Percentiles rank a stretch among this genome's conserved stretches.
phyloP scores from a whole-genome alignment of 2,113 vertebrate genomes.

The Ptychochromis oligacanthus region DNA sequence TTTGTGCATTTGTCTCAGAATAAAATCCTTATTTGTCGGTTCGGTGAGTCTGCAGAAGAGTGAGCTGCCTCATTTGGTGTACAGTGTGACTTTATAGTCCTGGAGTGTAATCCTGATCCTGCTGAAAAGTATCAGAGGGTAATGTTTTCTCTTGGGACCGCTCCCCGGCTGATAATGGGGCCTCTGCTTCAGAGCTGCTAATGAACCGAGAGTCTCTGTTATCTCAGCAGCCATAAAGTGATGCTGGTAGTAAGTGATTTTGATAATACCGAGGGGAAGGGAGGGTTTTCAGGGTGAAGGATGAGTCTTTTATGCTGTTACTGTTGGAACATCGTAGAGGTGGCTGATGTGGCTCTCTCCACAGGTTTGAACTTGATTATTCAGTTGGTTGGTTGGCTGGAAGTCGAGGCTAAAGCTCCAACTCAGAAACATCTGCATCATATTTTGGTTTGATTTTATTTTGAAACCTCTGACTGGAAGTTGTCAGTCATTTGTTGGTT shows the following conservation, averaged over 20 bases:
- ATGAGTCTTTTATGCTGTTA: neutral
- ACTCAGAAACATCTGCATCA: too few species aligned
- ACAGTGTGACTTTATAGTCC: too few species aligned
- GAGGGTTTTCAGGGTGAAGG: neutral
- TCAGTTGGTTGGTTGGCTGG: too few species aligned
- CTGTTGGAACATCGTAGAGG: accelerated
- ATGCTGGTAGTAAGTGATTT: slow-evolving; percentile 54
- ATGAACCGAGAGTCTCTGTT: slow-evolving; percentile 50
- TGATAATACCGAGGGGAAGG: slow-evolving; percentile 26
- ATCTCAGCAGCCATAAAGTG: slow-evolving; percentile 59
- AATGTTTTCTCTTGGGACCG: neutral
- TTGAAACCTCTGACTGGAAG: too few species aligned
- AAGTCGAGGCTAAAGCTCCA: too few species aligned
- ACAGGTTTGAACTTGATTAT: too few species aligned
- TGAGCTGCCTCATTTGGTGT: neutral
- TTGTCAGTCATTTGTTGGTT: too few species aligned
- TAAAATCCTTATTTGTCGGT: neutral
- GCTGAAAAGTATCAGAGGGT: neutral
- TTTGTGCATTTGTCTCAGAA: neutral
- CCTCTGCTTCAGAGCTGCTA: slow-evolving; percentile 47
- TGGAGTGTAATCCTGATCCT: neutral
- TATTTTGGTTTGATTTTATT: too few species aligned
- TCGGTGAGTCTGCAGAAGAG: neutral
- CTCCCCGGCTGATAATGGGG: slow-evolving; percentile 41
- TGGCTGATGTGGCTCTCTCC: neutral